Evolutionary conservation across 2,113 vertebrate genomes (phyloP).

Genomic region (Mugil cephalus): DNA sequence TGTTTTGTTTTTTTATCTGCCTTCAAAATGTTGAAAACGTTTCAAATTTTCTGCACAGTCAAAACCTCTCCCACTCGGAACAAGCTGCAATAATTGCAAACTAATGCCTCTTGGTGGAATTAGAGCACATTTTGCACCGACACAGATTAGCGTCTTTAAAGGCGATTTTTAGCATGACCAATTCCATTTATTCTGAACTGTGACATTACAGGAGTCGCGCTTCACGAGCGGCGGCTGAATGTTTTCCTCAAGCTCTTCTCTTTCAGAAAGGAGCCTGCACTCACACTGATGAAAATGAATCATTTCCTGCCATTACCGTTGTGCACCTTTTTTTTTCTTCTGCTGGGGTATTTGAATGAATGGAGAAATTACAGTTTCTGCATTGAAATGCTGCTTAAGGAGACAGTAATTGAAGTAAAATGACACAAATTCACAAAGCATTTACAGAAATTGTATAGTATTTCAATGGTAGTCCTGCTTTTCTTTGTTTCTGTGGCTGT

Average conservation of each 20-base stretch:
- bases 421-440: not conserved
- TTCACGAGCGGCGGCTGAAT: conserved; percentile 22
- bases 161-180: conserved; percentile 43
- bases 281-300: conserved; percentile 42
- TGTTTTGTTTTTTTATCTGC: not conserved
- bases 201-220: conserved; percentile 37
- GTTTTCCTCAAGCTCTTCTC: conserved; percentile 41
- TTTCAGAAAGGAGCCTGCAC: not conserved
- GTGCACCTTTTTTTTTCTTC: conserved; percentile 5
- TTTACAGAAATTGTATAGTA: conserved; percentile 18
- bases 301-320: conserved; percentile 55
- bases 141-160: conserved; percentile 40
- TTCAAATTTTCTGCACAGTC: conserved; percentile 5
- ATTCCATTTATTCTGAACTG: conserved; percentile 47
- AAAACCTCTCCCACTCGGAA: conserved; percentile 17
- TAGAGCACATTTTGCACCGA: conserved; percentile 30
- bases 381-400: conserved; percentile 23
- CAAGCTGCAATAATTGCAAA: conserved; percentile 45
- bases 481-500: not conserved
- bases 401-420: conserved; percentile 42
- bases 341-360: conserved; percentile 41
- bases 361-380: conserved; percentile 25
- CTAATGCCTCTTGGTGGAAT: conserved; percentile 35
- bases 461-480: not conserved
- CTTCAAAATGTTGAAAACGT: conserved; percentile 2